Percentiles rank a stretch among this genome's conserved stretches.
phyloP scores from a whole-genome alignment of 2,113 vertebrate genomes.

The Megalops atlanticus region DNA sequence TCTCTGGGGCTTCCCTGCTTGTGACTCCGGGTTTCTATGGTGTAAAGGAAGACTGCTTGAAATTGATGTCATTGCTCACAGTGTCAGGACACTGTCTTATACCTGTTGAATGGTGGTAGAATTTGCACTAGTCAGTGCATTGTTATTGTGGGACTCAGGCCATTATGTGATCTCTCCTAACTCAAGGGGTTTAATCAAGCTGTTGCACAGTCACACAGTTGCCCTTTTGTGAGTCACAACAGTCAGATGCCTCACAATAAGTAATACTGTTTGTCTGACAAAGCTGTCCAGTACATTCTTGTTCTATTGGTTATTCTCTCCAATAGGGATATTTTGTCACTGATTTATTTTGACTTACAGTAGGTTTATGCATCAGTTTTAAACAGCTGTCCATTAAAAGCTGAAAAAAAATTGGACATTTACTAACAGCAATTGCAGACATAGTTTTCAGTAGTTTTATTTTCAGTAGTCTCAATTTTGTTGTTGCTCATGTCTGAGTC shows the following conservation, averaged over 20 bases:
- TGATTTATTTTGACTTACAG: too few relatives aligned
- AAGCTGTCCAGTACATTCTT: not conserved
- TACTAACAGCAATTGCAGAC: too few relatives aligned
- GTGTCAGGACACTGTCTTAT: not conserved
- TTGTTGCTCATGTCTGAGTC: too few relatives aligned
- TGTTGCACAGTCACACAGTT: not conserved
- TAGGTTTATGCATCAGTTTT: too few relatives aligned
- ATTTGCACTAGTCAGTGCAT: not conserved
- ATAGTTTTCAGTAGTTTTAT: too few relatives aligned
- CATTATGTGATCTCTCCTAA: not conserved
- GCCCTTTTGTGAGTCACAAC: not conserved
- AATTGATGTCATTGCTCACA: not conserved
- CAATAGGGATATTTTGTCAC: not conserved
- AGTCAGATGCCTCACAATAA: not conserved
- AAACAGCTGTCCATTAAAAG: too few relatives aligned
- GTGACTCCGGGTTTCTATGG: not conserved
- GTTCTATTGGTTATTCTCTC: not conserved
- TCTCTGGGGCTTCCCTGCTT: not conserved
- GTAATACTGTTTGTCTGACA: not conserved
- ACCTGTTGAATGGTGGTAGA: not conserved
- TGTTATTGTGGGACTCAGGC: not conserved
- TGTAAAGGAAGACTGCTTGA: not conserved
- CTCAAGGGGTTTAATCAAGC: not conserved
- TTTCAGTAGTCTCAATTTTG: too few relatives aligned
- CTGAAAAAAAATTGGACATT: too few relatives aligned